Percentiles rank a stretch among this genome's conserved stretches.
Evolutionary conservation across 2,113 vertebrate species (phyloP).

Genomic region (Clarias gariepinus): DNA sequence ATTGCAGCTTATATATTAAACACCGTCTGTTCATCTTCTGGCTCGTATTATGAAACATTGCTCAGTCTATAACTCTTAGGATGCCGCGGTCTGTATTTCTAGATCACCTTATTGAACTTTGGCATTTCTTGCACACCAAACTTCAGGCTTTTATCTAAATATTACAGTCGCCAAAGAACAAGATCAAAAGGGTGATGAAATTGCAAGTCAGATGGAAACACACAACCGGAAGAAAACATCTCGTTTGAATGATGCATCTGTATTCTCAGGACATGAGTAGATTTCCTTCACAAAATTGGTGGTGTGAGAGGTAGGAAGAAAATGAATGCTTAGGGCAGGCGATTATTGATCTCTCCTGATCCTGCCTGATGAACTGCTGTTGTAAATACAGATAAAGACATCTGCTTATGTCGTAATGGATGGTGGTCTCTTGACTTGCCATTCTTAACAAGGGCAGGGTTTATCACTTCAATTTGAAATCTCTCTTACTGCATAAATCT

Average conservation of each 20-base stretch:
- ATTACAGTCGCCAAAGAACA: constrained; percentile 48
- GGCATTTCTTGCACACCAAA: constrained; percentile 42
- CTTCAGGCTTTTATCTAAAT: constrained; percentile 56
- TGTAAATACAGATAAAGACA: constrained; percentile 58
- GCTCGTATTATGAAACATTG: constrained; percentile 19
- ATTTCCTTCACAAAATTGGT: constrained; percentile 43
- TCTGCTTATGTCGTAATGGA: constrained; percentile 53
- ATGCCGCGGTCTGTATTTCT: constrained; percentile 37
- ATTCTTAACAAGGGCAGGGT: constrained; percentile 26
- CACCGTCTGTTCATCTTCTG: neutral
- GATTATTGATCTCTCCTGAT: constrained; percentile 55
- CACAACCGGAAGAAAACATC: constrained; percentile 34
- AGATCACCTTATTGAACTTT: constrained; percentile 47
- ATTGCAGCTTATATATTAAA: neutral
- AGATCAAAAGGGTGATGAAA: constrained; percentile 49
- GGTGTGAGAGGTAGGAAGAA: constrained; percentile 44
- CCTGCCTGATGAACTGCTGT: constrained; percentile 53
- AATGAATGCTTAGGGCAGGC: constrained; percentile 50
- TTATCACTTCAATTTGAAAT: constrained; percentile 30
- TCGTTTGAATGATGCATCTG: constrained; percentile 32
- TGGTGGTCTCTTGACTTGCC: constrained; percentile 44
- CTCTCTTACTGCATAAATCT: neutral
- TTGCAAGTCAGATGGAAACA: constrained; percentile 41
- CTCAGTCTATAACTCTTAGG: constrained; percentile 34
- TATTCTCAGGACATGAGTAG: constrained; percentile 25